Conservation (phyloP, 2,113 vertebrate species). For the Xiphophorus couchianus region DNA sequence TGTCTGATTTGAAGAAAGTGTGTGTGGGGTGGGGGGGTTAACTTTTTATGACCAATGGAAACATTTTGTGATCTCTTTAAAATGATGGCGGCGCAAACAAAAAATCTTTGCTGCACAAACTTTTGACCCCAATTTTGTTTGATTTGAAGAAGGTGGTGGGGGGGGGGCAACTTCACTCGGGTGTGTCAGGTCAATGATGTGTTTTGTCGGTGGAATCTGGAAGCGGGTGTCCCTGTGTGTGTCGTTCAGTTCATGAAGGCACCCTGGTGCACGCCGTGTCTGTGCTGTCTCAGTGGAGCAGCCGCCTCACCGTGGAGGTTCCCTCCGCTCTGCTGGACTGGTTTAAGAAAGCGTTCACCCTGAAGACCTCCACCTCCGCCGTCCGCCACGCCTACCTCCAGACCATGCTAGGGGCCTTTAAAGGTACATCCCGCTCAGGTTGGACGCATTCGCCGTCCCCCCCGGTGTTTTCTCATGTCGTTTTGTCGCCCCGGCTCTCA, state of each 20-base stretch:
- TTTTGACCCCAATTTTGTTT: no score
- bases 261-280: conserved; percentile 92
- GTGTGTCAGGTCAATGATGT: not conserved
- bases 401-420: conserved; percentile 91
- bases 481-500: conserved; percentile 48
- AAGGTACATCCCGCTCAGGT: conserved; percentile 80
- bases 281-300: conserved; percentile 92
- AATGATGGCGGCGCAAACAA: no score
- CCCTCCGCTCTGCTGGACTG: conserved; percentile 88
- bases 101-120: no score
- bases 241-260: conserved; percentile 88
- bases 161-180: no score
- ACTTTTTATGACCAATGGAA: no score
- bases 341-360: conserved; percentile 94
- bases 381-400: conserved; percentile 95
- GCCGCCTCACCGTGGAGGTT: conserved; percentile 87
- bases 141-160: no score
- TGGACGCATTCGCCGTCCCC: not conserved
- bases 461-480: not conserved
- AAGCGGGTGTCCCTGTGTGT: not conserved
- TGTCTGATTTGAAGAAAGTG: no score
- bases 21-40: no score
- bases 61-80: no score
- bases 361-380: conserved; percentile 91
- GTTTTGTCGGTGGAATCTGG: not conserved